Evolutionary conservation across 2,888 invertebrate genomes (phyloP).

Genomic region (Noctua janthina): DNA sequence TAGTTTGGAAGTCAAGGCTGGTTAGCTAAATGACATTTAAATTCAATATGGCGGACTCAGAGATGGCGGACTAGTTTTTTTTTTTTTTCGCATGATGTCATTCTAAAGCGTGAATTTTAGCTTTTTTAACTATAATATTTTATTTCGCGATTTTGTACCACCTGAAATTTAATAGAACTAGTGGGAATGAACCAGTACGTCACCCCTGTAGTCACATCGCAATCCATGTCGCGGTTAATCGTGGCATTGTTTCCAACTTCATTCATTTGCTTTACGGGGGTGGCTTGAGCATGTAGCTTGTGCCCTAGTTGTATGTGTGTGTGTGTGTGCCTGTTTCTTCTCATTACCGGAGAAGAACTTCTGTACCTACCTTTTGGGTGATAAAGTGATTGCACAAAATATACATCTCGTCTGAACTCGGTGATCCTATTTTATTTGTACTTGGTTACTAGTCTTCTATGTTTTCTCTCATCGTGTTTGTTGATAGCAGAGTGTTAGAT

Average conservation of each 20-base stretch:
- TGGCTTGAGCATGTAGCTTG: background rate
- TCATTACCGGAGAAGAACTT: background rate
- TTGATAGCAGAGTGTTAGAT: constrained; percentile 7
- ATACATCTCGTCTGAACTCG: constrained; percentile 22
- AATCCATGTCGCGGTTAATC: background rate
- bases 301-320: background rate
- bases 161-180: too few species aligned
- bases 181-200: too few species aligned
- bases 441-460: constrained; percentile 31
- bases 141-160: too few species aligned
- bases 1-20: too few species aligned
- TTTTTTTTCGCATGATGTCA: too few species aligned
- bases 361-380: background rate
- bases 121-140: too few species aligned
- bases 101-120: too few species aligned
- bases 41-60: too few species aligned
- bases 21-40: too few species aligned
- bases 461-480: background rate
- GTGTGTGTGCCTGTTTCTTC: background rate
- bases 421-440: constrained; percentile 40
- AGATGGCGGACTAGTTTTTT: too few species aligned
- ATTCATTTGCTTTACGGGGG: background rate
- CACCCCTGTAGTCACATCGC: background rate
- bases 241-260: background rate
- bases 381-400: constrained; percentile 38